Evolutionary conservation across 2,797 vertebrate genomes (phyloP), one percentile per base, ranked within the genome.

Genomic region (Notolabrus celidotus): DNA sequence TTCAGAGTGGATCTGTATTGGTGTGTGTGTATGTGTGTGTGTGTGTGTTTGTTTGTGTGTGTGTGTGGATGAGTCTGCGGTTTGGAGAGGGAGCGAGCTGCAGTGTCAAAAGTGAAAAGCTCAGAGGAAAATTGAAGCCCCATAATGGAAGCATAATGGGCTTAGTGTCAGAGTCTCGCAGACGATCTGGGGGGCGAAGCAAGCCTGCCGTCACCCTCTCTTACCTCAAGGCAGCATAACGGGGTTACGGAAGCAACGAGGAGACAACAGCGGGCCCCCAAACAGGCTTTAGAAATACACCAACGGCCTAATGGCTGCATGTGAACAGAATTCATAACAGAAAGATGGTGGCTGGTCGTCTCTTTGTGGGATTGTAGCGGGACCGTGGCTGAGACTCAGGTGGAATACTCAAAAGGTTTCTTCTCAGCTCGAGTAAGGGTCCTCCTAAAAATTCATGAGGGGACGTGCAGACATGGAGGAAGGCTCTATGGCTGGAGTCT

Each of bases 121-220:
- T 89, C 89, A 87, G 88, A 90, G 91, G 89, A 88, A 93, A 92
- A 92, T 92, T 90, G 92, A 93, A 86, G 90, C 86, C 86, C 88
- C 92, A 93, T 94, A 94, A 94, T 94, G 93, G 94, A 94, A 92
- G 86, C 84, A 88, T 94, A 95, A 94, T 94, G 93, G 91, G 93
- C 92, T 95, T 94, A 94, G 93, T 93, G 93, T 94, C 92, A 94
- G 87, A 93, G 90, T 91, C 82, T 84, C 57, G 84, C 86, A 92
- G 93, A 91, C 91, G 80, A 90, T 83, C 82, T 3, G 67, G 86
- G 64, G 57, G 82, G 83, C 81, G 87, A 70, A 56, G 76, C 84
- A 84, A 31, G 60, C 36, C 82, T 79, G 87, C 89, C 88, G 90
- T 92, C 93, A 92, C 82, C 88, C 85, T 84, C 88, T 81, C 80